Evolutionary conservation across 2,888 invertebrate genomes (phyloP), one percentile per base, ranked within the genome.

Genomic region (Lasiommata megera): DNA sequence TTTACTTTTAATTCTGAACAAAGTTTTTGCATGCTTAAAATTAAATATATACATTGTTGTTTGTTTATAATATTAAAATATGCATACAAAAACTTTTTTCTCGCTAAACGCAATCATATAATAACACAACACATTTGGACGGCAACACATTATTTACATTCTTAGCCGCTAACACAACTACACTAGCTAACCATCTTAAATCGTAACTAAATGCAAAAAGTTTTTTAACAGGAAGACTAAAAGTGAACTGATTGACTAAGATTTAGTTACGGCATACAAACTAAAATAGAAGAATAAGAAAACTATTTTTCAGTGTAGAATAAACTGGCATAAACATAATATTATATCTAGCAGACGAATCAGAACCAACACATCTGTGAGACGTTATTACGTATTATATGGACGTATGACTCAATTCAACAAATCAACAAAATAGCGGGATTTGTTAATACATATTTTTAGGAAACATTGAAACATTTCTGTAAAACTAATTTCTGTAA

Each of bases 181-280:
- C 63, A 59, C 77, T 79, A n/a, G n/a, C n/a, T n/a, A 80, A 78
- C 73, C 74, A 63, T 69, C 80, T 80, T 87, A 85, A 70, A 65
- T 70, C 65, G 60, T 83, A 86, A 80, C 85, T 89, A 89, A 88
- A 89, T 89, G 88, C 88, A 87, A 80, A 79, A 81, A 75, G 2
- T 23, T 76, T 84, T 85, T 80, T 68, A 82, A 82, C 79, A 82
- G 88, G 86, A 88, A 87, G 88, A 88, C 86, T 78, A 77, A 72
- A 67, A 58, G 54, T 73, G 74, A 74, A 76, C 74, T 74, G 65
- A 71, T 72, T 84, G 83, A 84, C 82, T 84, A 71, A 67, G 65
- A 61, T 66, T 60, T 59, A 63, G 55, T 66, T 62, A 66, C 61
- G 61, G 52, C 51, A 56, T 55, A 46, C 40, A 29, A 56, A 60